phyloP scores from a whole-genome alignment of 2,797 vertebrate species.

The Sebastiscus albofasciatus region DNA sequence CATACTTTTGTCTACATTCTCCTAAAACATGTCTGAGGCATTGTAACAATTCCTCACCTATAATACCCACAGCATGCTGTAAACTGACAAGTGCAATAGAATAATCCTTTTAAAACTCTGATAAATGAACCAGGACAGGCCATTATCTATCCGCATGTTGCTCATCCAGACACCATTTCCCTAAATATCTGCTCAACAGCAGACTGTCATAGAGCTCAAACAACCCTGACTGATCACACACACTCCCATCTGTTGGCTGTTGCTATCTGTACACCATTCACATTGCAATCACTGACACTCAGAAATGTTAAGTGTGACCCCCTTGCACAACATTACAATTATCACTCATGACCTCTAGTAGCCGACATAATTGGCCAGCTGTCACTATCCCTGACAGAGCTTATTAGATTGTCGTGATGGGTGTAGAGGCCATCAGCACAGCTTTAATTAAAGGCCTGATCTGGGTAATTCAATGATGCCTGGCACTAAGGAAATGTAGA shows the following conservation, averaged over 20 bases:
- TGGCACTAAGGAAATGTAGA: background rate
- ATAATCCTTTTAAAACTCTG: background rate
- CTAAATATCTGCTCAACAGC: background rate
- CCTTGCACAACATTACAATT: conserved; percentile 1
- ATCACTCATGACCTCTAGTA: conserved; percentile 11
- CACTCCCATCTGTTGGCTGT: conserved; percentile 4
- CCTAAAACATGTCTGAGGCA: background rate
- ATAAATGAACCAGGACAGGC: background rate
- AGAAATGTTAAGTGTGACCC: conserved; percentile 7
- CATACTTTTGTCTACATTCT: too few species aligned
- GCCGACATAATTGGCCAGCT: conserved; percentile 6
- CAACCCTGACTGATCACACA: background rate
- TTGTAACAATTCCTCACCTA: background rate
- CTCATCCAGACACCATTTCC: background rate
- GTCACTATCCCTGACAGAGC: conserved; percentile 1
- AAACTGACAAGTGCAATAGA: background rate
- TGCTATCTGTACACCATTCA: background rate
- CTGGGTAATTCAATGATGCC: conserved; percentile 7
- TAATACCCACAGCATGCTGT: background rate
- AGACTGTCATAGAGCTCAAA: background rate
- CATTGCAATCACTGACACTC: conserved; percentile 14
- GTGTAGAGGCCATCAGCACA: background rate
- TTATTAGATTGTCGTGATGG: conserved; percentile 3
- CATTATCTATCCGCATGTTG: background rate
- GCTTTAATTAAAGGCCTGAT: conserved; percentile 20